A percentile compares a stretch with the other conserved stretches of the same genome.
Conservation (phyloP, 2,888 invertebrate genomes). For the Lochmaea capreae region DNA sequence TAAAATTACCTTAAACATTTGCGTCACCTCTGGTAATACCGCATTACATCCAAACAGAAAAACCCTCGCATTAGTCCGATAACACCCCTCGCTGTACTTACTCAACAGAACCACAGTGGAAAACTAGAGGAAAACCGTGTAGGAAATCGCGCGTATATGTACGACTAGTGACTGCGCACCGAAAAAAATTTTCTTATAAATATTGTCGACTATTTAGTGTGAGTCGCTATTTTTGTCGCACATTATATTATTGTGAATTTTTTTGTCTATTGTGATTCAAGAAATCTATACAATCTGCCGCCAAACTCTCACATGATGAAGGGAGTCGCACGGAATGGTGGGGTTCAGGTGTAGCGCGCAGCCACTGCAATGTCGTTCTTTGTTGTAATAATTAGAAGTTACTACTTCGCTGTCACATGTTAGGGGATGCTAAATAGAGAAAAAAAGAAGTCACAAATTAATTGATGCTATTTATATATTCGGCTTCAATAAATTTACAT, state of each 20-base stretch:
- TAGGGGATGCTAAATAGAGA: not conserved
- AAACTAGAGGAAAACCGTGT: slow-evolving; percentile 51
- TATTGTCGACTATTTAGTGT: slow-evolving; percentile 21
- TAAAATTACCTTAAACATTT: slow-evolving; percentile 50
- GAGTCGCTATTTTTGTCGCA: slow-evolving; percentile 42
- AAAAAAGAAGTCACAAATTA: not conserved
- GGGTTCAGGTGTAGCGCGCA: slow-evolving; percentile 19
- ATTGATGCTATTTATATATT: not conserved
- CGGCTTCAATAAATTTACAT: no score
- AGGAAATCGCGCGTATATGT: slow-evolving; percentile 42
- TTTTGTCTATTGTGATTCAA: slow-evolving; percentile 25
- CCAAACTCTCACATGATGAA: slow-evolving; percentile 5
- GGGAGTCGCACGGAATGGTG: slow-evolving; percentile 7
- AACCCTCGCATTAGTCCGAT: slow-evolving; percentile 45
- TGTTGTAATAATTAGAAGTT: slow-evolving; percentile 15
- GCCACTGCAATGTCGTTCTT: slow-evolving; percentile 18
- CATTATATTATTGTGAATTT: slow-evolving; percentile 30
- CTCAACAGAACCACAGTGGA: slow-evolving; percentile 52
- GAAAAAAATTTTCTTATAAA: slow-evolving; percentile 21
- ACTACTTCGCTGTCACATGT: not conserved
- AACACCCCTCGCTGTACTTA: slow-evolving; percentile 52
- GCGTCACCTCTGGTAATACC: slow-evolving; percentile 52
- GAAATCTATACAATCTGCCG: slow-evolving; percentile 23
- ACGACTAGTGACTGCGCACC: slow-evolving; percentile 47
- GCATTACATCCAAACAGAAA: slow-evolving; percentile 54